Evolutionary conservation across 2,113 vertebrate species (phyloP).

Genomic region (Myotis davidii): DNA sequence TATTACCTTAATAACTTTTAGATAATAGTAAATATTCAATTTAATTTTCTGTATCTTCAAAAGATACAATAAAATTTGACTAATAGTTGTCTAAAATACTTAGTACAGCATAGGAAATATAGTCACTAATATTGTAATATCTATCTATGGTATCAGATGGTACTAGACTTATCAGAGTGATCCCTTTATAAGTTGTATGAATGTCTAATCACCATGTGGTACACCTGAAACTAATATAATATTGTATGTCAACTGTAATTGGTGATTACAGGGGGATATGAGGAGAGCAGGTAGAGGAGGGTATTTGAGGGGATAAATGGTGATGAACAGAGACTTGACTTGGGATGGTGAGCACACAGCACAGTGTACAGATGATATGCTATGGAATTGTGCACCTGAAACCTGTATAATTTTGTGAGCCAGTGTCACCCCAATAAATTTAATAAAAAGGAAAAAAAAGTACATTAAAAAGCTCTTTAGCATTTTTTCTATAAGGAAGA

Average conservation of each 20-base stretch:
- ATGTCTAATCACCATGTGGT: not conserved
- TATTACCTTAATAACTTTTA: not conserved
- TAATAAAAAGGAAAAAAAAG: not conserved
- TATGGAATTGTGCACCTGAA: not conserved
- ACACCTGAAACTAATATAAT: not conserved
- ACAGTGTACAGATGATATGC: not conserved
- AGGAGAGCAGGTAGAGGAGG: not conserved
- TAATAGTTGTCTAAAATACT: not conserved
- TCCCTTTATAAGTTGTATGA: not conserved
- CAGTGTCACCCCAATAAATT: not conserved
- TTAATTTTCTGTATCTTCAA: not conserved
- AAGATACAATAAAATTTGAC: not conserved
- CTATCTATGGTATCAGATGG: not conserved
- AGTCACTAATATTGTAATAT: not conserved
- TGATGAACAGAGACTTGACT: not conserved
- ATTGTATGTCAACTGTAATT: not conserved
- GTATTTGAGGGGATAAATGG: not conserved
- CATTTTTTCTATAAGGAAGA: not conserved
- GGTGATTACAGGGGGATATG: not conserved
- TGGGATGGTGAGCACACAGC: not conserved
- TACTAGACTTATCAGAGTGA: not conserved
- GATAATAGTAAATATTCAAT: not conserved
- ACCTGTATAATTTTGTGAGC: not conserved
- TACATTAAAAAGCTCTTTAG: not conserved
- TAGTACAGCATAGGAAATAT: not conserved